phyloP scores from a whole-genome alignment of 2,797 vertebrate species.

The Sebastes cheni region DNA sequence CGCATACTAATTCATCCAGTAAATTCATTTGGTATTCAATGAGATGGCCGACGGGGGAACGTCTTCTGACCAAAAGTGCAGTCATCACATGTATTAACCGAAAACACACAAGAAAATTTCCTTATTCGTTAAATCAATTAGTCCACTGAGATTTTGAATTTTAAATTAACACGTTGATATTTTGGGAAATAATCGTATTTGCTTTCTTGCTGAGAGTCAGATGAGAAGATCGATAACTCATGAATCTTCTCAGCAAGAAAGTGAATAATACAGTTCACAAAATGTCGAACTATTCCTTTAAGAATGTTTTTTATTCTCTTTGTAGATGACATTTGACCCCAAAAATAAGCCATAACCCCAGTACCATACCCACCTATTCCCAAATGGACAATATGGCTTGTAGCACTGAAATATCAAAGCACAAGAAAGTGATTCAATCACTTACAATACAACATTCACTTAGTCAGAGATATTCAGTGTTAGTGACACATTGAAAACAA shows the following conservation, averaged over 20 bases:
- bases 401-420: neutral
- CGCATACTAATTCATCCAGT: constrained; percentile 32
- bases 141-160: constrained; percentile 1
- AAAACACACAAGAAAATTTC: neutral
- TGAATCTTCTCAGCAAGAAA: neutral
- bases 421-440: neutral
- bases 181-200: neutral
- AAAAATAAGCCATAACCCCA: neutral
- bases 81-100: neutral
- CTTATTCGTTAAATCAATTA: constrained; percentile 1
- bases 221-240: neutral
- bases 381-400: neutral
- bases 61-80: constrained; percentile 12
- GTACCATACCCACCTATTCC: neutral
- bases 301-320: neutral
- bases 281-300: neutral
- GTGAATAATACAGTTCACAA: neutral
- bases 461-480: neutral
- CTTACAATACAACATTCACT: neutral
- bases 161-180: constrained; percentile 8
- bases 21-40: constrained; percentile 28
- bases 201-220: neutral
- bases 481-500: neutral
- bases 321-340: neutral
- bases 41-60: constrained; percentile 3